Conservation (phyloP, 2,888 invertebrate genomes). For the Hymenopus coronatus region DNA sequence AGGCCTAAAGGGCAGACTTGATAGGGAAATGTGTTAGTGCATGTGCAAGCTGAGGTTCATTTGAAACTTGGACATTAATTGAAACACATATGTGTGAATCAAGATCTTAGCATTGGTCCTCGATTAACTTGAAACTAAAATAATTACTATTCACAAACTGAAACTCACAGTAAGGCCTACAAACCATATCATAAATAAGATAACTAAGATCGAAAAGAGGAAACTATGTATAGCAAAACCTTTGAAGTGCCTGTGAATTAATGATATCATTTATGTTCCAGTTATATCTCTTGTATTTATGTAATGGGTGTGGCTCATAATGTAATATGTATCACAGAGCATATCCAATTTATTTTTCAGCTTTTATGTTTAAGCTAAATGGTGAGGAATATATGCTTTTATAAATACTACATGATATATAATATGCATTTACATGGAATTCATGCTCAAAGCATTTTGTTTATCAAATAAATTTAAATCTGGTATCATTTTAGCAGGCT, state of each 20-base stretch:
- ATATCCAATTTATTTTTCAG: background rate
- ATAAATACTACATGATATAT: background rate
- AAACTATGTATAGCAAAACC: background rate
- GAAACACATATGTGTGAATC: background rate
- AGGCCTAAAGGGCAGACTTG: no score
- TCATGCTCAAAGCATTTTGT: background rate
- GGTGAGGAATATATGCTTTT: background rate
- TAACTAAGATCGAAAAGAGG: background rate
- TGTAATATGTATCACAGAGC: background rate
- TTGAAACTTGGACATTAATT: no score
- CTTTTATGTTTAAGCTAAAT: background rate
- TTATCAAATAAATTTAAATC: background rate
- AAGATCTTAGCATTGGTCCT: background rate
- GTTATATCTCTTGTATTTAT: background rate
- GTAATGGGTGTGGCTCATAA: background rate
- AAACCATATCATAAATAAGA: constrained; percentile 8
- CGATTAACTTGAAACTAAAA: background rate
- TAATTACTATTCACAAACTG: background rate
- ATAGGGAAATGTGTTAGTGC: no score
- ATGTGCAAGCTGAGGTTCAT: no score
- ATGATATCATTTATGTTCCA: background rate
- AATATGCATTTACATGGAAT: background rate
- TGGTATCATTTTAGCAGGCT: background rate
- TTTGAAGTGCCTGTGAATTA: background rate
- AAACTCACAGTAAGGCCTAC: background rate